phyloP scores from a whole-genome alignment of 2,888 invertebrate genomes.

The Stenurella melanura region DNA sequence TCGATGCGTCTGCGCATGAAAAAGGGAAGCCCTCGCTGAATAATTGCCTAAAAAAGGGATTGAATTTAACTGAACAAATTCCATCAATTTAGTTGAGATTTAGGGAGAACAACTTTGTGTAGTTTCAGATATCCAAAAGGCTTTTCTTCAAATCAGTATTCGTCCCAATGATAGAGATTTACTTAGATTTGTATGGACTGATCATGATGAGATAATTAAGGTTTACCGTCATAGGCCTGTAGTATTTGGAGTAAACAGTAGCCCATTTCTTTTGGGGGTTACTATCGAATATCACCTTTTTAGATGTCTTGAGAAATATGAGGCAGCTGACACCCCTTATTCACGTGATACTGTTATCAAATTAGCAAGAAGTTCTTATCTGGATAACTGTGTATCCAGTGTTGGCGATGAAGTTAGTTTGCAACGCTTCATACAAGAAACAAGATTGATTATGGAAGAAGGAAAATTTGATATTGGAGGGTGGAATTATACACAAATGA shows the following conservation, averaged over 20 bases:
- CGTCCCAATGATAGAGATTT: slow-evolving; percentile 36
- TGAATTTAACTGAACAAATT: slow-evolving; percentile 49
- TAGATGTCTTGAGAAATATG: neutral
- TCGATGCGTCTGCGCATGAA: slow-evolving; percentile 36
- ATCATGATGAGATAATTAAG: neutral
- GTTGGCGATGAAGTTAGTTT: slow-evolving; percentile 23
- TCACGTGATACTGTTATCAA: slow-evolving; percentile 25
- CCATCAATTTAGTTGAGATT: slow-evolving; percentile 49
- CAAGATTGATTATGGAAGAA: slow-evolving; percentile 15
- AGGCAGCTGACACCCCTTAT: slow-evolving; percentile 1
- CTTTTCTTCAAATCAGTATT: slow-evolving; percentile 49
- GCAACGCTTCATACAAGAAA: slow-evolving; percentile 24
- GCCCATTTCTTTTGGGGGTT: slow-evolving; percentile 45
- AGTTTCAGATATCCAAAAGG: slow-evolving; percentile 50
- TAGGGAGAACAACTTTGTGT: slow-evolving; percentile 45
- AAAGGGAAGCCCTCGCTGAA: slow-evolving; percentile 52
- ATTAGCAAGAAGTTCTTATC: slow-evolving; percentile 41
- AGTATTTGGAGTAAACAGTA: slow-evolving; percentile 45
- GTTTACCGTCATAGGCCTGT: slow-evolving; percentile 35
- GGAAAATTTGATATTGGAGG: slow-evolving; percentile 37
- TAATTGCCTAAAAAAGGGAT: slow-evolving; percentile 47
- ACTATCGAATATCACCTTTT: slow-evolving; percentile 38
- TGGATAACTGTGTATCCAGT: slow-evolving; percentile 45
- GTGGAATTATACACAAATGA: slow-evolving; percentile 35
- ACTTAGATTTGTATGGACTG: slow-evolving; percentile 40